Evolutionary conservation across 2,888 invertebrate species (phyloP).

Genomic region (Sinodicranocentrus sp.): DNA sequence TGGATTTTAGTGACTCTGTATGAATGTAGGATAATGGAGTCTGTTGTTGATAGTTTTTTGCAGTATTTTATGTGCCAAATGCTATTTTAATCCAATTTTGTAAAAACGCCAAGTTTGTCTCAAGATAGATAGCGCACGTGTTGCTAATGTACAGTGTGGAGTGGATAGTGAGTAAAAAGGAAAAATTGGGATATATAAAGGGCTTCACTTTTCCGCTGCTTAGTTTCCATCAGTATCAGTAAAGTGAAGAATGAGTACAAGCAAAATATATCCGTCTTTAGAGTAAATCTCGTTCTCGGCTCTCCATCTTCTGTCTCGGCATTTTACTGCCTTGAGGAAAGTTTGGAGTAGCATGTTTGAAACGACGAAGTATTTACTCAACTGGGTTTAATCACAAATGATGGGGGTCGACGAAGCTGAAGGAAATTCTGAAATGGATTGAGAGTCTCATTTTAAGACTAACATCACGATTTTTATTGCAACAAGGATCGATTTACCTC

Average conservation of each 20-base stretch:
- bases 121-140: conserved; percentile 52
- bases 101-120: conserved; percentile 65
- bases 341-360: neutral
- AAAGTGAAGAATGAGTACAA: no score
- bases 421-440: neutral
- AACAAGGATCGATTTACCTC: no score
- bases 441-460: neutral
- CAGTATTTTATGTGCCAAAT: conserved; percentile 63
- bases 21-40: conserved; percentile 44
- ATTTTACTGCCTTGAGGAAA: neutral
- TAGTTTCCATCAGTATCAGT: neutral
- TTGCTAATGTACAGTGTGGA: conserved; percentile 21
- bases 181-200: neutral
- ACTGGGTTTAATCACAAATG: no score
- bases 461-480: neutral
- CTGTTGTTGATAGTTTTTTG: conserved; percentile 50
- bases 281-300: neutral
- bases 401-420: no score
- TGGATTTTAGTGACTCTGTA: neutral
- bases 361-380: no score
- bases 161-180: neutral
- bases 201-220: neutral
- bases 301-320: neutral
- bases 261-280: neutral
- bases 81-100: conserved; percentile 70